Conservation (phyloP, 2,113 vertebrate genomes). For the Elaphurus davidianus region DNA sequence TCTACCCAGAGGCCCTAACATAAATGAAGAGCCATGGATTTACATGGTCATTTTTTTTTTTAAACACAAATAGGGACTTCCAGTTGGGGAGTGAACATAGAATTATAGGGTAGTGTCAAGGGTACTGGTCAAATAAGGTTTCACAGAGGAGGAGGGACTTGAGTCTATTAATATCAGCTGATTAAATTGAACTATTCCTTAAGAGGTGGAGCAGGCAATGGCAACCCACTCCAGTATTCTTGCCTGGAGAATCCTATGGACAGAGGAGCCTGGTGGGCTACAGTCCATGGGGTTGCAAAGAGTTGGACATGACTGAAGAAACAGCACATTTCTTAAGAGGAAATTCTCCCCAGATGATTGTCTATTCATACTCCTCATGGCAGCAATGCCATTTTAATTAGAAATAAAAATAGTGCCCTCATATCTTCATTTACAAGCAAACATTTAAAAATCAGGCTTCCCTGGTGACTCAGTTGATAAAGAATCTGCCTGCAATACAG, state of each 20-base stretch:
- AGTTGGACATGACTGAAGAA: not conserved
- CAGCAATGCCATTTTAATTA: not conserved
- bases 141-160: not conserved
- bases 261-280: not conserved
- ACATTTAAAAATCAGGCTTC: not conserved
- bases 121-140: not conserved
- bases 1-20: not conserved
- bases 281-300: not conserved
- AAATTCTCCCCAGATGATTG: not conserved
- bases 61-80: not conserved
- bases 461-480: not conserved
- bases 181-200: not conserved
- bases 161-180: not conserved
- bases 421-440: not conserved
- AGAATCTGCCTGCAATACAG: not conserved
- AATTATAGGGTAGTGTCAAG: not conserved
- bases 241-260: not conserved
- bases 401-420: not conserved
- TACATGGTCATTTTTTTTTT: not conserved
- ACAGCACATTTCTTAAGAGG: not conserved
- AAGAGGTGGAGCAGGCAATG: not conserved
- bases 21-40: not conserved
- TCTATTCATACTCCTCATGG: not conserved
- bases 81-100: not conserved
- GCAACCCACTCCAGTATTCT: not conserved